Conservation (phyloP, 2,888 invertebrate genomes). For the Resseliella maxima region DNA sequence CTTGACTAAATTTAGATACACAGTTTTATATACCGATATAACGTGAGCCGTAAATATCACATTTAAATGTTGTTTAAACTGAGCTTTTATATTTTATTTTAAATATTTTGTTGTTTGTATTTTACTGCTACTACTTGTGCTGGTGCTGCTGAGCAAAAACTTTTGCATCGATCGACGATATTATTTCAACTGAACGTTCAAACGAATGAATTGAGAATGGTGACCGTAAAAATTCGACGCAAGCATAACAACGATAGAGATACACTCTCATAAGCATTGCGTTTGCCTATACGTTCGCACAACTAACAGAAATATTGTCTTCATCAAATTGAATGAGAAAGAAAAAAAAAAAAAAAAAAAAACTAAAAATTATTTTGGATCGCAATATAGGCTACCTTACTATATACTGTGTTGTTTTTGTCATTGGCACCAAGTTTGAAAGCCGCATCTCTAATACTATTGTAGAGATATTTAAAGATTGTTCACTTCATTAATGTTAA, state of each 20-base stretch:
- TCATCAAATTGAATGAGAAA: background rate
- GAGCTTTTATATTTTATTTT: background rate
- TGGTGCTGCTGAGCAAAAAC: slow-evolving; percentile 30
- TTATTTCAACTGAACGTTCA: slow-evolving; percentile 18
- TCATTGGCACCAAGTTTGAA: background rate
- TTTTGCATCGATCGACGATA: slow-evolving; percentile 34
- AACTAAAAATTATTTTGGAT: background rate
- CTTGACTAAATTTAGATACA: slow-evolving; percentile 22
- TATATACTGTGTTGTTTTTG: background rate
- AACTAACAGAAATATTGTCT: background rate
- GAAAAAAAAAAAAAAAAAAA: background rate
- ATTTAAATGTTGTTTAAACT: background rate
- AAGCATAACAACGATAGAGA: slow-evolving; percentile 41
- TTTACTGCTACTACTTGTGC: background rate
- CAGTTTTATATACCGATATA: background rate
- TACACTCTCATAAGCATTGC: background rate
- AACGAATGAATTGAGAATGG: background rate
- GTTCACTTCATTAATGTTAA: background rate
- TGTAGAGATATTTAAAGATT: background rate
- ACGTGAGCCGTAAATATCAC: background rate
- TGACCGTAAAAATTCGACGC: slow-evolving; percentile 27
- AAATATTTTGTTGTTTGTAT: background rate
- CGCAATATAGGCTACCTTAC: background rate
- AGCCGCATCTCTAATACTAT: background rate
- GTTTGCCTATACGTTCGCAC: background rate